These are phyloP conservation scores for Balearica regulorum DNA, from an alignment of 2,797 vertebrate genomes.

Conservation along the genomic window DNA sequence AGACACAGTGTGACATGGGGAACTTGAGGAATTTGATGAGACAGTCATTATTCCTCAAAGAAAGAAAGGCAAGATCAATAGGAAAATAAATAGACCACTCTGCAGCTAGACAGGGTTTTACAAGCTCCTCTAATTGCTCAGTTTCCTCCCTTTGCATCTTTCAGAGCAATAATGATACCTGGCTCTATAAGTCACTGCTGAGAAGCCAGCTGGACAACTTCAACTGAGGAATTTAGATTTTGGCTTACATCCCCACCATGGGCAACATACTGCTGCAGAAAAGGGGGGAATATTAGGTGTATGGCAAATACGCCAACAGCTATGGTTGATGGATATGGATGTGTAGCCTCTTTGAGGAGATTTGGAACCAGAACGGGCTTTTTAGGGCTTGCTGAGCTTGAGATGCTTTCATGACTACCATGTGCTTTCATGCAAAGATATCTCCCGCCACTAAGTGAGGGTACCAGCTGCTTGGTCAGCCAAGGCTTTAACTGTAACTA, in stretches of 20 bases:
- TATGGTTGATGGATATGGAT: background rate
- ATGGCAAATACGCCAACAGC: background rate
- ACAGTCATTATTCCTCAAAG: slow-evolving; percentile 6
- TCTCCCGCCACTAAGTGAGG: background rate
- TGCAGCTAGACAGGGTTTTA: slow-evolving; percentile 19
- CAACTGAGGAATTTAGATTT: background rate
- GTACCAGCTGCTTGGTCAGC: background rate
- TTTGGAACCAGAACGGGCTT: background rate
- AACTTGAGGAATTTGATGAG: background rate
- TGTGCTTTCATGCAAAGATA: background rate
- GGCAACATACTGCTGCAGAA: background rate
- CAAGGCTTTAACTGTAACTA: background rate
- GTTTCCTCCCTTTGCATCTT: slow-evolving; percentile 9
- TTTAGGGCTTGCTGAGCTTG: background rate
- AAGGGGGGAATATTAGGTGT: background rate
- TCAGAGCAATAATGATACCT: background rate
- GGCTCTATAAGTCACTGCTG: background rate
- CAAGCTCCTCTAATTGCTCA: background rate
- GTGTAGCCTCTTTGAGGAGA: background rate
- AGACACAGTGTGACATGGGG: background rate
- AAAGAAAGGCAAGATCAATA: slow-evolving; percentile 11
- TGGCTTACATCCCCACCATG: background rate
- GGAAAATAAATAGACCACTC: slow-evolving; percentile 22
- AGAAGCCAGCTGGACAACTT: background rate
- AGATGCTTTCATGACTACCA: background rate